A percentile compares a stretch with the other conserved stretches of the same genome.
Evolutionary conservation across 2,888 invertebrate genomes (phyloP).

Genomic region (Liopterus haemorrhoidalis): DNA sequence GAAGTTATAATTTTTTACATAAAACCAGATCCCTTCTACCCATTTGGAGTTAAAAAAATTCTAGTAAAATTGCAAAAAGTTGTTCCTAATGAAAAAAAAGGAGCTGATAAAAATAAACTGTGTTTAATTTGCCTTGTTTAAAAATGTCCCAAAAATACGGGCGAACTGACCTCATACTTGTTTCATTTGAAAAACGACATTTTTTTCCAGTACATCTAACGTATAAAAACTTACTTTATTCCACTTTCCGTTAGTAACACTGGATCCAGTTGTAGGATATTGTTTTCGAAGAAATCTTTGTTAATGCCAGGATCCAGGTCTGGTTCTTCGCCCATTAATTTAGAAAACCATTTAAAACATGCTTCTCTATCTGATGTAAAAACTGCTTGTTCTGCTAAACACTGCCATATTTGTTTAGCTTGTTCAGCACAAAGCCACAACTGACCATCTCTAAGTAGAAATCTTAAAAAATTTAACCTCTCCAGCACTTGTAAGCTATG

Average conservation of each 20-base stretch:
- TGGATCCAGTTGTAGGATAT: conserved; percentile 87
- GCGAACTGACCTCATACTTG: background rate
- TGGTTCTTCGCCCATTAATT: conserved; percentile 93
- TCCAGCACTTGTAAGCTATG: conserved; percentile 91
- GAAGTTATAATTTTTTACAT: no score
- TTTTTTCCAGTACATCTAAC: background rate
- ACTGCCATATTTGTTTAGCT: conserved; percentile 95
- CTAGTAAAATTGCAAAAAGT: no score
- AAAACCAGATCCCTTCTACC: no score
- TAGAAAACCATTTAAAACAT: conserved; percentile 97
- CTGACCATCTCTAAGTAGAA: conserved; percentile 90
- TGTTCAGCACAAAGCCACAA: conserved; percentile 95
- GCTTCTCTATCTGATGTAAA: conserved; percentile 90
- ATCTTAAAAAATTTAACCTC: conserved; percentile 79
- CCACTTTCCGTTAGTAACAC: conserved; percentile 88
- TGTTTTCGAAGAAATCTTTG: conserved; percentile 91
- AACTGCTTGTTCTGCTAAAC: conserved; percentile 88
- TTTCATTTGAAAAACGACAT: background rate
- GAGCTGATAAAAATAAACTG: no score
- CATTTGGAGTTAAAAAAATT: no score
- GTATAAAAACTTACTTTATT: conserved; percentile 60
- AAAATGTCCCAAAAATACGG: conserved; percentile 10
- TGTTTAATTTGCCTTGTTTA: no score
- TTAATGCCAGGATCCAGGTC: conserved; percentile 95
- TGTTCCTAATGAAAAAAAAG: no score